Base-by-base conservation (phyloP, 2,797 vertebrate genomes). In the Parambassis ranga region DNA sequence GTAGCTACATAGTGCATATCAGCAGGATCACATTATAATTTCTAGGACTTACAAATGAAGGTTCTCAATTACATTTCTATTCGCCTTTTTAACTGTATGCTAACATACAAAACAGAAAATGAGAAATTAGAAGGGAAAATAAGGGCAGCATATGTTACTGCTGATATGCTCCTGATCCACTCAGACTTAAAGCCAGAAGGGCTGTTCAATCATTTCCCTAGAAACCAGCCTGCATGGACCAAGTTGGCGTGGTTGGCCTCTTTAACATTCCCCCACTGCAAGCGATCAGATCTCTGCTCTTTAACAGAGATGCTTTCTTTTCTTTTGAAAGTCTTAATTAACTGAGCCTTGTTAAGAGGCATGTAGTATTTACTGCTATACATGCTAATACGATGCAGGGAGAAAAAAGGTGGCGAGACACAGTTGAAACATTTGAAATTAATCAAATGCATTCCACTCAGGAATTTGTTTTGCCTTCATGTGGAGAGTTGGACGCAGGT, bases 401-500 rank as follows among this genome's bases (percentile, higher is more conserved):
- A 50, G 51, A 32, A 31, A 65, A 44, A 41, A 7, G 37, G 47
- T 38, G 11, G 38, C 66, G 70, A 64, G 27, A 63, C 26, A 76
- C n/a, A n/a, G n/a, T n/a, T n/a, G n/a, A 64, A 79, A 73, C 73
- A 73, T 65, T 79, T 49, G 22, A 74, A 77, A 60, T 52, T 15
- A 77, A 81, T 75, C 61, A 71, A 77, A 11, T 18, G 51, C 48
- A 73, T 81, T 83, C 69, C 48, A 49, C 73, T 81, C 57, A 68
- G 67, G 38, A 62, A 82, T 49, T 57, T 16, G 27, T 51, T 68
- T 65, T 68, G 68, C 69, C 71, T 23, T 26, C 16, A 13, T 68
- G 53, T 28, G 16, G 7, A 18, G 28, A 46, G 57, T 58, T 82
- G 78, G 75, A 81, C 51, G 43, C 52, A 48, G 43, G 8, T 75